phyloP scores from a whole-genome alignment of 2,797 vertebrate species.

The Sebastes glaucus region DNA sequence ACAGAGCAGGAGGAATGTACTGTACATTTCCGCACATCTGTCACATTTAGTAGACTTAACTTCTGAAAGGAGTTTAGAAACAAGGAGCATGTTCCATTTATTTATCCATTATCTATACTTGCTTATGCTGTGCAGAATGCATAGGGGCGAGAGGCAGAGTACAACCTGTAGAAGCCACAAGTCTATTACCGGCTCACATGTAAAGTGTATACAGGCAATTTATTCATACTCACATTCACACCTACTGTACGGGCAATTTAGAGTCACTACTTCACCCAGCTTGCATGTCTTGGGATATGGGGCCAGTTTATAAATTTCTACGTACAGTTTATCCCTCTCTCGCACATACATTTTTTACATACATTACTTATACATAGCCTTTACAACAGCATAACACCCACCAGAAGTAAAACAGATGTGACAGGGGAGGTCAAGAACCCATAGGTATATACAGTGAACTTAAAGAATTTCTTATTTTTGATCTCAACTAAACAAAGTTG shows the following conservation, averaged over 20 bases:
- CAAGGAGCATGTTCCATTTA: neutral
- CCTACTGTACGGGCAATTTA: neutral
- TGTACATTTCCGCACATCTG: neutral
- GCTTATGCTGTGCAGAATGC: neutral
- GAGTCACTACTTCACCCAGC: neutral
- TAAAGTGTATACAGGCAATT: neutral
- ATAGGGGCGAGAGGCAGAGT: neutral
- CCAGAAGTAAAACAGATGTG: neutral
- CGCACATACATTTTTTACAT: neutral
- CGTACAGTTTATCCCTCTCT: neutral
- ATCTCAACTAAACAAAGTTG: no score
- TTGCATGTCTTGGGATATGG: neutral
- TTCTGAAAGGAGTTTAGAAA: neutral
- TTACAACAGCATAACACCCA: neutral
- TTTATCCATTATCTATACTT: neutral
- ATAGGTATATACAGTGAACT: neutral
- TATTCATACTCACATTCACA: neutral
- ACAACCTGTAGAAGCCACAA: neutral
- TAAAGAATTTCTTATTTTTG: neutral
- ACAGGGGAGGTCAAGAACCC: neutral
- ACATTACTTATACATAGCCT: neutral
- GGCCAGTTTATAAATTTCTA: no score
- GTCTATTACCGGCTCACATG: neutral
- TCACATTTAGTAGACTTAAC: neutral
- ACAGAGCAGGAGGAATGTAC: neutral